Base-by-base conservation (phyloP, 2,797 vertebrate genomes). In the Trematomus bernacchii region DNA sequence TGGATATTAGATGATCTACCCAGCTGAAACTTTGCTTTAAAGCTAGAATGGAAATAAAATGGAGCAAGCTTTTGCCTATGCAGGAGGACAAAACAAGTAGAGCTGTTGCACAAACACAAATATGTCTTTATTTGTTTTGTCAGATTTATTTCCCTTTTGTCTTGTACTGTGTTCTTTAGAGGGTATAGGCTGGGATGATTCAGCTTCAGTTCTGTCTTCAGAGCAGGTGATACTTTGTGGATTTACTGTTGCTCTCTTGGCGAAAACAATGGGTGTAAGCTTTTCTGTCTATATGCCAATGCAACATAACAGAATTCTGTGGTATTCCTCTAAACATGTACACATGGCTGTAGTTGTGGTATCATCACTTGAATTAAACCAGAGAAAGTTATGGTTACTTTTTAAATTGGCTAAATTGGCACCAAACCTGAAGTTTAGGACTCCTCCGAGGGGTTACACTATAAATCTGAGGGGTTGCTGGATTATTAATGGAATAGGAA, bases 171-270 rank as follows among this genome's bases (percentile, higher is more conserved):
- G 33, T 57, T 80, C 66, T 19, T 42, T 66, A 27, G 70, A 82
- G 50, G 47, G 65, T 76, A 62, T 81, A 58, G 59, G 40, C 77
- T 77, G 64, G 48, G 37, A 83, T 63, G 58, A 87, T 85, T 83
- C 75, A 82, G 62, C 82, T 82, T 84, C 64, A 83, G 63, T 23
- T 82, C 62, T 81, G 73, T 81, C 79, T 86, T 76, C 72, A 75
- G 76, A 89, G 71, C 83, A 77, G 82, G 76, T 85, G 77, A 65
- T 85, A 50, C 50, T 81, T 80, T 82, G 82, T 86, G 59, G 80
- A 87, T 91, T 88, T 79, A 58, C 81, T 83, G 74, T 76, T 75
- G 59, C 67, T 75, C 51, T 61, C 18, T 61, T 73, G 33, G 69
- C 83, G 64, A 82, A 87, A 89, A 68, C 83, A 77, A 85, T 71